Conservation (phyloP, 2,797 vertebrate genomes). For the Cyprinodon diabolis region DNA sequence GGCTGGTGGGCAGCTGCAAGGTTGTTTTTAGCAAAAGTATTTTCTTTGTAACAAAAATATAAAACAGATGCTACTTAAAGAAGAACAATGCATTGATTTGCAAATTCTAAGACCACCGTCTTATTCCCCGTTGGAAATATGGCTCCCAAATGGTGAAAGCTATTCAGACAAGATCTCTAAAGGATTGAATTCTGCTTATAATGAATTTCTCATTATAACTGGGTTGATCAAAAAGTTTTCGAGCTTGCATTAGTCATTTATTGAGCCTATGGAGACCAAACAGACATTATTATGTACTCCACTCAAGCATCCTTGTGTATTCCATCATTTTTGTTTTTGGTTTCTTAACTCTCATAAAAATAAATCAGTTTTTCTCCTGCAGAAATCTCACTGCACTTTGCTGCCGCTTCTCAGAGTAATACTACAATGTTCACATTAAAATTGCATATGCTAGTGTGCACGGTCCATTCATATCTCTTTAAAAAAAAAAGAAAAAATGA, state of each 20-base stretch:
- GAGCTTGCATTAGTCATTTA: constrained; percentile 37
- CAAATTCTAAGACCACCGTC: constrained; percentile 9
- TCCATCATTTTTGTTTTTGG: constrained; percentile 21
- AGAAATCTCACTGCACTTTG: constrained; percentile 24
- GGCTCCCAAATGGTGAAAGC: constrained; percentile 1
- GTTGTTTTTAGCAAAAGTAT: constrained; percentile 25
- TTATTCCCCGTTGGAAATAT: background rate
- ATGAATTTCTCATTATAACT: constrained; percentile 19
- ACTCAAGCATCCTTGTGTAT: constrained; percentile 22
- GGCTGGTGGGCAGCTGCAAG: constrained; percentile 30
- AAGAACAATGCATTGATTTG: constrained; percentile 4
- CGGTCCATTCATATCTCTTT: background rate
- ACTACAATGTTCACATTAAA: constrained; percentile 37
- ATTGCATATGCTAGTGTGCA: constrained; percentile 4
- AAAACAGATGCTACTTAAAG: constrained; percentile 10
- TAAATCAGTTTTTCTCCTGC: constrained; percentile 36
- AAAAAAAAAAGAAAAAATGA: constrained; percentile 13
- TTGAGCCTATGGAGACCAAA: constrained; percentile 26
- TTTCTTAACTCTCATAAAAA: constrained; percentile 29
- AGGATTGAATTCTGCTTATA: constrained; percentile 7
- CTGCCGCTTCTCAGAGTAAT: constrained; percentile 11
- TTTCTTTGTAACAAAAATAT: constrained; percentile 5
- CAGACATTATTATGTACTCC: constrained; percentile 43
- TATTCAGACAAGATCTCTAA: constrained; percentile 15
- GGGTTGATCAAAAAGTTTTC: constrained; percentile 18